phyloP scores from a whole-genome alignment of 2,113 vertebrate species.

The Chaenocephalus aceratus region DNA sequence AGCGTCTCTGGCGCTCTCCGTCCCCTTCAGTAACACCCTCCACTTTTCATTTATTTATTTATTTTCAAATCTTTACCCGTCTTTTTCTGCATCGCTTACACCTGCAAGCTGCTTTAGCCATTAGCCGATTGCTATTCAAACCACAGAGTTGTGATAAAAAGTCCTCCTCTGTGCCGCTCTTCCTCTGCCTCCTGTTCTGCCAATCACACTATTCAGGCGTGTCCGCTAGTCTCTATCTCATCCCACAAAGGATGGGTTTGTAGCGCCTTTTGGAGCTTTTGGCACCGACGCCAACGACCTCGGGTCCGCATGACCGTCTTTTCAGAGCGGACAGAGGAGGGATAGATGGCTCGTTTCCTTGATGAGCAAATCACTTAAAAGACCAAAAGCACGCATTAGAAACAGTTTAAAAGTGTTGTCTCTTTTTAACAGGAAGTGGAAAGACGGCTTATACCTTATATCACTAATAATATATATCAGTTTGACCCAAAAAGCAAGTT shows the following conservation, averaged over 20 bases:
- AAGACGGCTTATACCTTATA: background rate
- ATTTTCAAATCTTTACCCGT: slow-evolving; percentile 14
- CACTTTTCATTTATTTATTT: background rate
- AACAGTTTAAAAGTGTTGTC: background rate
- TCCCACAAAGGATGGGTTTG: slow-evolving; percentile 74
- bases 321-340: slow-evolving; percentile 35
- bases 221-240: slow-evolving; percentile 53
- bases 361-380: background rate
- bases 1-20: slow-evolving; percentile 56
- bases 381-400: background rate
- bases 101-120: slow-evolving; percentile 66
- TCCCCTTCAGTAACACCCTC: slow-evolving; percentile 40
- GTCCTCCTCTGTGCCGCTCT: slow-evolving; percentile 74
- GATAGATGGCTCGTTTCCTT: slow-evolving; percentile 36
- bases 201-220: slow-evolving; percentile 58
- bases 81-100: slow-evolving; percentile 62
- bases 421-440: slow-evolving; percentile 3
- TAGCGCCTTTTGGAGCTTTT: slow-evolving; percentile 57
- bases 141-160: slow-evolving; percentile 68
- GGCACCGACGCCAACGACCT: slow-evolving; percentile 54
- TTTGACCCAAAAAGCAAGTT: background rate
- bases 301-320: slow-evolving; percentile 47
- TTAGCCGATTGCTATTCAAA: slow-evolving; percentile 68
- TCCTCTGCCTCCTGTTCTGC: slow-evolving; percentile 62
- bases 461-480: background rate